Evolutionary conservation across 1,140 invertebrate species (phyloP), one percentile per base, ranked within the genome.

Genomic region (Drosophila aff.): DNA sequence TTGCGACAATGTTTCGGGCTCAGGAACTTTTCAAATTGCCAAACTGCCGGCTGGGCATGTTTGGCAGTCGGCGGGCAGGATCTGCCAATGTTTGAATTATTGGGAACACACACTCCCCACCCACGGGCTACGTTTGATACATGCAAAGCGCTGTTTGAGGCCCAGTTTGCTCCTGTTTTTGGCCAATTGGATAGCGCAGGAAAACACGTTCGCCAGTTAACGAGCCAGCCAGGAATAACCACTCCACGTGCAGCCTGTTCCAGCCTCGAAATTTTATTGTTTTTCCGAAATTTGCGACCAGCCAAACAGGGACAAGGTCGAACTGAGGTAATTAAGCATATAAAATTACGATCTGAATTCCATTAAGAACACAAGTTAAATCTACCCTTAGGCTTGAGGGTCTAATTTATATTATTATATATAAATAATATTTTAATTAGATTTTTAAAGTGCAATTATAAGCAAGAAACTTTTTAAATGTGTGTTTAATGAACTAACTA

Each of bases 1-100:
- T 71, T 66, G 57, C 50, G 65, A 78, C 80, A 89, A 78, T 74
- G 73, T 81, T 82, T 80, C 44, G 83, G 76, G 36, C 58, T 18
- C 11, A 15, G 26, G 64, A 77, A 80, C 76, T 80, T 87, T 79
- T 65, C 58, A 52, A 82, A 86, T 77, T 66, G 46, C 36, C 49
- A 0, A n/a, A 38, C 74, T 50, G 58, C 50, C 36, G 57, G 52
- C 33, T 36, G 28, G 65, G 64, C 57, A 38, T 62, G 73, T 58
- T 18, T 53, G n/a, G 8, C 23, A 50, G 16, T 53, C 50, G 50
- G 23, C 53, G 53, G 21, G 28, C 31, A 16, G 60, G 31, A 46
- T 57, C 68, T 57, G 31, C n/a, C 46, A 36, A 57, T 47, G 44
- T 44, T 72, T 61, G 60, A 57, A 36, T 63, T 50, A 50, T 53